Percentiles rank a stretch among this genome's conserved stretches.
phyloP scores from a whole-genome alignment of 2,113 vertebrate genomes.

The Ariopsis seemanni region DNA sequence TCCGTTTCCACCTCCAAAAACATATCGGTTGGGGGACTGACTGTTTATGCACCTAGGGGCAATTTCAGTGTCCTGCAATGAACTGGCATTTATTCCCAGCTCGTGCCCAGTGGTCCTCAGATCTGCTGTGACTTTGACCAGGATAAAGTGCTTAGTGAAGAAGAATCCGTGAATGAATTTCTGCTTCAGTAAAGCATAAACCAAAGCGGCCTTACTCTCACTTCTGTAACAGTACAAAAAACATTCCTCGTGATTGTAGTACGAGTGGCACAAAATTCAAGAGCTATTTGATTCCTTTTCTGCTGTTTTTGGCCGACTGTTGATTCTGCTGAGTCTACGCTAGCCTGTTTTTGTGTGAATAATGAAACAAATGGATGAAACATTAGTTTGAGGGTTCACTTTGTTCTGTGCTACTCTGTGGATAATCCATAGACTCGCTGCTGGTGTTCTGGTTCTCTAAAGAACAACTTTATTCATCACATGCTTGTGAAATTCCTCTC shows the following conservation, averaged over 20 bases:
- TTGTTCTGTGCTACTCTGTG: background rate
- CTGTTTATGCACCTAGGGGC: background rate
- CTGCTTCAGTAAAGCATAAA: background rate
- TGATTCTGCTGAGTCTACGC: too few species aligned
- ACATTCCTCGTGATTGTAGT: background rate
- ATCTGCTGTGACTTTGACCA: background rate
- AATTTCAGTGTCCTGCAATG: background rate
- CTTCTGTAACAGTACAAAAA: background rate
- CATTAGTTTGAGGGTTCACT: background rate
- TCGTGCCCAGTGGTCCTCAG: background rate
- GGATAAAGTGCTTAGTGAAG: background rate
- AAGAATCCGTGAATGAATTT: background rate
- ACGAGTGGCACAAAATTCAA: too few species aligned
- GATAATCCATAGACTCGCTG: background rate
- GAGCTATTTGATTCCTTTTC: background rate
- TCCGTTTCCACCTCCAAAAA: background rate
- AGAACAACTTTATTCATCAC: background rate
- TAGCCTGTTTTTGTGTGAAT: too few species aligned
- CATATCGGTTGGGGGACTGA: background rate
- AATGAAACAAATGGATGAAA: background rate
- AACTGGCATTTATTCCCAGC: background rate
- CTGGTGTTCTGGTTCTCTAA: background rate
- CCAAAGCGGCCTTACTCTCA: too few species aligned
- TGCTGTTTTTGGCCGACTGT: background rate
- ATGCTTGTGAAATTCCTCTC: too few species aligned